These are phyloP conservation scores for Pammene fasciana DNA, from an alignment of 2,888 invertebrate species.

Conservation along the genomic window DNA sequence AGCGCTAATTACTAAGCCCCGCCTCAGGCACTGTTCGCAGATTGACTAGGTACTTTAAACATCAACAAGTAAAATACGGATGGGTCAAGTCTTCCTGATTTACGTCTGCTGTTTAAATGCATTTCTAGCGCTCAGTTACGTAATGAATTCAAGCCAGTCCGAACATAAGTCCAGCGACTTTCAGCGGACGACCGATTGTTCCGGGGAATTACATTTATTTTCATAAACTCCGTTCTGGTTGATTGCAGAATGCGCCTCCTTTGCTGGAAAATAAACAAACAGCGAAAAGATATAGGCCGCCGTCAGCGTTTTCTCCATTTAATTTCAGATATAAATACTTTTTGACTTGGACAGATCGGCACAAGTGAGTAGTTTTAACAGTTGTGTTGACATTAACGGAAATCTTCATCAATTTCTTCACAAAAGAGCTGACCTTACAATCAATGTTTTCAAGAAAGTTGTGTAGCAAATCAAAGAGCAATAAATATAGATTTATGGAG, in stretches of 20 bases:
- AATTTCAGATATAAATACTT: not conserved
- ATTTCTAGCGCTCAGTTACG: conserved; percentile 35
- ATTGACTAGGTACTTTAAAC: conserved; percentile 52
- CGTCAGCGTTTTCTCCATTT: not conserved
- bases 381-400: not conserved
- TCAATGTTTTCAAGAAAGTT: conserved; percentile 27
- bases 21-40: conserved; percentile 51
- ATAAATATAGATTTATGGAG: conserved; percentile 35
- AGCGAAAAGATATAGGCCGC: not conserved
- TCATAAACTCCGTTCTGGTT: conserved; percentile 27
- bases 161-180: conserved; percentile 27
- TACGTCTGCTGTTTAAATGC: conserved; percentile 31
- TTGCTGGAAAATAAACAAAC: conserved; percentile 25
- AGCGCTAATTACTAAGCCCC: conserved; percentile 60
- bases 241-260: conserved; percentile 22
- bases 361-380: not conserved
- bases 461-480: conserved; percentile 29
- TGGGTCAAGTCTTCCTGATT: conserved; percentile 30
- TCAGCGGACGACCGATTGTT: conserved; percentile 28
- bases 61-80: conserved; percentile 42
- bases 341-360: not conserved
- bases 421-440: not conserved
- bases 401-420: not conserved
- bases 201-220: conserved; percentile 33
- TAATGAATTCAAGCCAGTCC: conserved; percentile 35